Base-by-base conservation (phyloP, 2,113 vertebrate genomes). In the Cairina moschata region DNA sequence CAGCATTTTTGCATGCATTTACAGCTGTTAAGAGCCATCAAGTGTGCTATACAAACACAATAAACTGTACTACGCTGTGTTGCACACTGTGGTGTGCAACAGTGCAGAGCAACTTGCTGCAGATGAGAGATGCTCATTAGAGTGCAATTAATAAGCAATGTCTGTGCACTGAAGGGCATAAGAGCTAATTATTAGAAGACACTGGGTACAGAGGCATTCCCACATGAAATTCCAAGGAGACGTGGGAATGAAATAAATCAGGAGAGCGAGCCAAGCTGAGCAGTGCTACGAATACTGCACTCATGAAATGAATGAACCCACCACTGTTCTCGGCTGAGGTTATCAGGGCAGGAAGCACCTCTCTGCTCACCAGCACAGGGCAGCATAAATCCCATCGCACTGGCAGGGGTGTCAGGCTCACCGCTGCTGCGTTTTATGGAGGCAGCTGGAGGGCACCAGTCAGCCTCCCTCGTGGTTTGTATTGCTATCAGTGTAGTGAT, bases 381-480 rank as follows among this genome's bases (percentile, higher is more conserved):
- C 42, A 36, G 32, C 56, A 48, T 13, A 48, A 46, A 36, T 26
- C 17, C 13, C 17, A n/a, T 48, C 18, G 15, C 25, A 8, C 25
- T 60, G 32, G 23, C 48, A 50, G 60, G 28, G 9, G 5, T 5
- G 8, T 21, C 0, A 2, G 42, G 50, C 15, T 58, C 17, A 8
- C 12, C 0, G 4, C 28, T 40, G 67, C 58, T 3, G 1, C 31
- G 44, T n/a, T 17, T 5, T 12, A n/a, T 0, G 0, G 29, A 29
- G 31, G 29, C 50, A 66, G 38, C 56, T 32, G 65, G 40, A 34
- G 55, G 17, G 54, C 20, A 26, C 22, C 17, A 11, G 4, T 17
- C 68, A 69, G 29, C 26, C 23, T 68, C 26, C 8, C 22, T 73
- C 17, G 1, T 3, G 3, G 15, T 34, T 83, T 18, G 22, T 1